Base-by-base conservation (phyloP, 2,797 vertebrate species). In the Oreochromis grahami region DNA sequence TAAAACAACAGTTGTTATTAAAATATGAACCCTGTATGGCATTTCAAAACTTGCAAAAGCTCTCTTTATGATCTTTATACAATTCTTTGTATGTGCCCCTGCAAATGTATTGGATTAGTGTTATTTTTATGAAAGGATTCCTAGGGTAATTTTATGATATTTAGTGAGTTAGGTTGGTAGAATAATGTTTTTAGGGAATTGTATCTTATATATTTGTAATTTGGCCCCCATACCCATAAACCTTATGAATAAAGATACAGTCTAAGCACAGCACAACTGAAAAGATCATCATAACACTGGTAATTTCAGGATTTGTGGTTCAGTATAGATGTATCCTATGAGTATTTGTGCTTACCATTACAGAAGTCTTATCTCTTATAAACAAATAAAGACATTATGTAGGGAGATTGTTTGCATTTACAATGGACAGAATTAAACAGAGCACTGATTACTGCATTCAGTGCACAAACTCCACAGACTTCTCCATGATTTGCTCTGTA, bases 401-500 rank as follows among this genome's bases (percentile, higher is more conserved):
- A 48, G 9, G 26, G 68, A 50, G 8, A 19, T 8, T 48, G 68
- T 50, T 29, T 13, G 43, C 14, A 32, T 32, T 74, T 12, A 6
- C 43, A 74, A 7, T 50, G 43, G 29, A n/a, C 38, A 50, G 11
- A 32, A 43, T 76, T n/a, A 34, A 50, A 26, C 29, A 2, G 14
- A 55, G 32, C 51, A 14, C 65, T 52, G 43, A 60, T 55, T 48
- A 29, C 70, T 55, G 34, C 78, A 76, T 55, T 65, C 74, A 78
- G 77, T 7, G 19, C 6, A 48, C 68, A 74, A 32, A 74, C 43
- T 76, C 86, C 29, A 29, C 26, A 50, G 32, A 76, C 7, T 5
- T 77, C 76, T 29, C 78, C 10, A 41, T 8, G 19, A 56, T 82
- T 84, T 17, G n/a, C 51, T 76, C 86, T 90, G 78, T 88, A 84